A percentile compares a stretch with the other conserved stretches of the same genome.
phyloP scores from a whole-genome alignment of 2,888 invertebrate genomes.

The Epinotia demarniana region DNA sequence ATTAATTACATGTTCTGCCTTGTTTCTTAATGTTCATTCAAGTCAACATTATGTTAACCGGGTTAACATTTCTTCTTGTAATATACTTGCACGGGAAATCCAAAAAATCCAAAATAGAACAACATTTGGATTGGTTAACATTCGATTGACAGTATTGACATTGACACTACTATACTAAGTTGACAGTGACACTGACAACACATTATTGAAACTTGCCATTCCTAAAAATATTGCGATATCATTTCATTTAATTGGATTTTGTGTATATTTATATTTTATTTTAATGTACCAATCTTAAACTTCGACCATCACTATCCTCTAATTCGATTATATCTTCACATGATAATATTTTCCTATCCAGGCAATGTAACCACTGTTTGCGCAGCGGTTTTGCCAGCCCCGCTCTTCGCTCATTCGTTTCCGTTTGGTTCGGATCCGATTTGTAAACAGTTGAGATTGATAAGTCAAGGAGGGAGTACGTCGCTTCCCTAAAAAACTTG shows the following conservation, averaged over 20 bases:
- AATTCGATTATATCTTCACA: neutral
- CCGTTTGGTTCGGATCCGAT: constrained; percentile 45
- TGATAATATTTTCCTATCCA: neutral
- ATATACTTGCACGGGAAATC: neutral
- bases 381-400: constrained; percentile 29
- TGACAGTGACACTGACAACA: neutral
- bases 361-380: constrained; percentile 28
- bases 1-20: neutral
- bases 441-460: constrained; percentile 53
- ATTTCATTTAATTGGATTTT: neutral
- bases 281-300: neutral
- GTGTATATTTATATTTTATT: neutral
- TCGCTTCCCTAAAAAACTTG: constrained; percentile 49
- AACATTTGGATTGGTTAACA: neutral
- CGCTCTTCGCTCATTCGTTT: constrained; percentile 50
- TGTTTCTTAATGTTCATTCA: neutral
- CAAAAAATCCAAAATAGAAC: neutral
- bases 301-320: neutral
- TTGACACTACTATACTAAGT: too few relatives aligned
- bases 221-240: neutral
- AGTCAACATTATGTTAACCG: constrained; percentile 11
- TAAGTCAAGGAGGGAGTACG: constrained; percentile 48
- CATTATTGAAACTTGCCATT: neutral
- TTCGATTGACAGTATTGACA: constrained; percentile 29
- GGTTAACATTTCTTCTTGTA: neutral